These are phyloP conservation scores for Helicoverpa zea DNA, from an alignment of 1,140 invertebrate species.

Conservation along the genomic window DNA sequence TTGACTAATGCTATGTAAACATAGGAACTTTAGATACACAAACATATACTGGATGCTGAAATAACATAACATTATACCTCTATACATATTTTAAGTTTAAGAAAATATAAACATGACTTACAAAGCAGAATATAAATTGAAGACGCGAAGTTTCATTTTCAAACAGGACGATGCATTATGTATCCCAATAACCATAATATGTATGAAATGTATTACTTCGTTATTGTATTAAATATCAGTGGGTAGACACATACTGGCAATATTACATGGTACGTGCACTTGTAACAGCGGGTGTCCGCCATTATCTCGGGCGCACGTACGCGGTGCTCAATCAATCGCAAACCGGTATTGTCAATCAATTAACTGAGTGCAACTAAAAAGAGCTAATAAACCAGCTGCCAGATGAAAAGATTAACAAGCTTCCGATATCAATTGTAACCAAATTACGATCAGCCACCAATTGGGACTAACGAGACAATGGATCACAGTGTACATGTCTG, in stretches of 20 bases:
- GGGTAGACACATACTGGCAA: neutral
- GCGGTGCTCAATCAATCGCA: constrained; percentile 22
- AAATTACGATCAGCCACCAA: constrained; percentile 42
- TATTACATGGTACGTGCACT: neutral
- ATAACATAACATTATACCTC: too few species aligned
- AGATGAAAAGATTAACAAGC: constrained; percentile 42
- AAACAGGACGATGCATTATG: too few species aligned
- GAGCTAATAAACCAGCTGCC: constrained; percentile 35
- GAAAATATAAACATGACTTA: too few species aligned
- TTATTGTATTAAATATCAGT: neutral
- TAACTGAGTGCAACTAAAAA: constrained; percentile 20
- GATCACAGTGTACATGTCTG: neutral
- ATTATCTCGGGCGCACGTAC: constrained; percentile 10
- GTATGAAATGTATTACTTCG: neutral
- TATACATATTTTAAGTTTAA: too few species aligned
- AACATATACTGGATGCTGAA: too few species aligned
- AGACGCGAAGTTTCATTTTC: too few species aligned
- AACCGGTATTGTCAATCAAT: constrained; percentile 49
- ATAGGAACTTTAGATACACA: too few species aligned
- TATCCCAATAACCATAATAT: too few species aligned
- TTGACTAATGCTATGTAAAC: too few species aligned
- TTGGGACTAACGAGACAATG: constrained; percentile 28
- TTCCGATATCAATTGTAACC: constrained; percentile 43
- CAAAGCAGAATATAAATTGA: too few species aligned
- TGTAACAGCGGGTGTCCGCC: neutral